Base-by-base conservation (phyloP, 1,140 invertebrate genomes). In the Scaptomyza pallida region DNA sequence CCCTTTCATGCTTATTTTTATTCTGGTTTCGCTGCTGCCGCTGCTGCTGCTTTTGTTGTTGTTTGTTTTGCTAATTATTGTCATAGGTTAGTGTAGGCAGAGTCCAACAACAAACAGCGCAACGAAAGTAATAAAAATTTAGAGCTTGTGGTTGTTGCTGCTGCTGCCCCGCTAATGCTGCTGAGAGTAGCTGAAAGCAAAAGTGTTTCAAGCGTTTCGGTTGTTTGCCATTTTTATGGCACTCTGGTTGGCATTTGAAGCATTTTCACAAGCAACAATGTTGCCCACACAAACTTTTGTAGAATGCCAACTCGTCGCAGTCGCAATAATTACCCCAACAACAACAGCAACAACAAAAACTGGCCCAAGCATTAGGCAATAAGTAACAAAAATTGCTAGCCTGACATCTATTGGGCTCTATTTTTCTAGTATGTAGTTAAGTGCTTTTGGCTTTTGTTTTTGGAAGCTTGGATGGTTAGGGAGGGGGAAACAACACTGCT, bases 51-150 rank as follows among this genome's bases (percentile, higher is more conserved):
- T 33, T 64, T 40, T 41, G 23, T 64, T 62, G 64, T 16, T 62
- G 59, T 75, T 50, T 85, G 71, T 68, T 67, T 61, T 70, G 72
- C 82, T 88, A 88, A 88, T 88, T 88, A 88, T 88, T 88, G 82
- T 88, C 78, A 82, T 88, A 88, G 82, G 82, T 88, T 88, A 88
- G 82, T 82, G 75, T 75, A 74, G 74, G 81, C 74, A 75, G 65
- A 47, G 48, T 48, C 30, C 51, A 57, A 21, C 56, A 50, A 15
- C 62, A 43, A 50, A 15, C 62, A 43, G 30, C 37, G 44, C 17
- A 68, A 69, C 61, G 63, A 68, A 70, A 76, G 67, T 72, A 68
- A 80, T 80, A 69, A 81, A 83, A 80, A 61, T 51, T 60, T 52
- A 61, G 33, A 50, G 64, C 56, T 5, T 26, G 19, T 4, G 52